Percentiles rank a stretch among this genome's conserved stretches.
Evolutionary conservation across 2,888 invertebrate species (phyloP).

Genomic region (Scaptomyza cyrtandrae): DNA sequence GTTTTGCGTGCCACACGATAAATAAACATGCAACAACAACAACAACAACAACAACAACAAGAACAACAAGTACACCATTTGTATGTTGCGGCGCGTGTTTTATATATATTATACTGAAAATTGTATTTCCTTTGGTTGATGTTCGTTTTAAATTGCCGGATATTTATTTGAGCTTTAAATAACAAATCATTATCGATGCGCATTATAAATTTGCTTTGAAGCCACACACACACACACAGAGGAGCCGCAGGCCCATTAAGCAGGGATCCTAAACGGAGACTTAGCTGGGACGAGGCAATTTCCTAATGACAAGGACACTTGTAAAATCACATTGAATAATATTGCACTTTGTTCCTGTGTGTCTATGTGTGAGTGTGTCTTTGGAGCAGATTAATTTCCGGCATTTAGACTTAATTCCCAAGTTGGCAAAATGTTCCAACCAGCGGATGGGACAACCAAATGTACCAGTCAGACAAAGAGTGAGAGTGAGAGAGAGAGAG

Average conservation of each 20-base stretch:
- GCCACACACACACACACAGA: conserved; percentile 1
- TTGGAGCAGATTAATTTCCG: conserved; percentile 76
- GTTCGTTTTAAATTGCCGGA: conserved; percentile 62
- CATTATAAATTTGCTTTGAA: conserved; percentile 62
- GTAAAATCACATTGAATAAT: conserved; percentile 76
- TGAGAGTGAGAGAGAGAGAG: too few relatives aligned
- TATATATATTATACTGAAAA: conserved; percentile 17
- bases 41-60: background rate
- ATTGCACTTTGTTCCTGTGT: conserved; percentile 48
- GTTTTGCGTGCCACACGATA: conserved; percentile 54
- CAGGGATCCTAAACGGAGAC: conserved; percentile 6
- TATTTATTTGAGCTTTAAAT: conserved; percentile 71
- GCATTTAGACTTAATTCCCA: conserved; percentile 73
- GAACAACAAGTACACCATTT: too few relatives aligned
- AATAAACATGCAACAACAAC: conserved; percentile 31
- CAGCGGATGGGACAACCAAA: conserved; percentile 32
- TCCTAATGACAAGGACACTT: conserved; percentile 76
- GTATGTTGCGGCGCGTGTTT: conserved; percentile 29
- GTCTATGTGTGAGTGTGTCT: conserved; percentile 22
- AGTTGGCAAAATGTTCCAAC: conserved; percentile 36
- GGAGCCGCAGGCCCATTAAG: conserved; percentile 37
- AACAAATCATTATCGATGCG: conserved; percentile 78
- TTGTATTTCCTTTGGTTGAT: conserved; percentile 14
- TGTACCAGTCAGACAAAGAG: conserved; percentile 9
- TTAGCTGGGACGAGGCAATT: conserved; percentile 51